Conservation (phyloP, 2,113 vertebrate genomes). For the Cottus gobio region DNA sequence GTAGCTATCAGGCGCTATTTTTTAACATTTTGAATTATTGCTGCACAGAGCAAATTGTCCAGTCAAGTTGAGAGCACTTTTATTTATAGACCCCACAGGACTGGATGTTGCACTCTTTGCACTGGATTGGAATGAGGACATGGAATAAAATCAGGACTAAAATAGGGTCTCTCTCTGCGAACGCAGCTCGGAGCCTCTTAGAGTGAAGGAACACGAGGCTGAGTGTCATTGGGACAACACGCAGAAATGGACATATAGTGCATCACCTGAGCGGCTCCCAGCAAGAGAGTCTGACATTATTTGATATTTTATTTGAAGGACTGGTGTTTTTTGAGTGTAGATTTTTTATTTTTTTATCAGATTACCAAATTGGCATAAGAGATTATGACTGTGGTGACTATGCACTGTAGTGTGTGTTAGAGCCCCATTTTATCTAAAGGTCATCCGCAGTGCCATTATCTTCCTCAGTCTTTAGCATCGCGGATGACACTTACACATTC, state of each 20-base stretch:
- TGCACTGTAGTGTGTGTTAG: slow-evolving; percentile 39
- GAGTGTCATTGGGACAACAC: slow-evolving; percentile 57
- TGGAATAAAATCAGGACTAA: slow-evolving; percentile 60
- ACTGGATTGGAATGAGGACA: slow-evolving; percentile 60
- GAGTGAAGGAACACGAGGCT: slow-evolving; percentile 38
- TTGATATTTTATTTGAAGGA: slow-evolving; percentile 57
- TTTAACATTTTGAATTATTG: slow-evolving; percentile 76
- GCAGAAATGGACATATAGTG: slow-evolving; percentile 46
- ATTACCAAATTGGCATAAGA: slow-evolving; percentile 31
- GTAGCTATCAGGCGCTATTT: slow-evolving; percentile 57
- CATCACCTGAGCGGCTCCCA: slow-evolving; percentile 8
- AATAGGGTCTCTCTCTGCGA: slow-evolving; percentile 59
- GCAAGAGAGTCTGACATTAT: slow-evolving; percentile 25
- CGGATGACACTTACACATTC: slow-evolving; percentile 27
- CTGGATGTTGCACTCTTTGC: slow-evolving; percentile 50
- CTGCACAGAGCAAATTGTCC: slow-evolving; percentile 73
- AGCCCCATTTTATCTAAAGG: slow-evolving; percentile 64
- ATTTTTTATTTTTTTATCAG: not conserved
- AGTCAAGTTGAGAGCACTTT: slow-evolving; percentile 75
- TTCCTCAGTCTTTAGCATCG: slow-evolving; percentile 57
- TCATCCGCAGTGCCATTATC: slow-evolving; percentile 65
- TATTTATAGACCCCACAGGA: slow-evolving; percentile 71
- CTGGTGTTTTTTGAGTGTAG: not conserved
- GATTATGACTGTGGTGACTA: slow-evolving; percentile 51
- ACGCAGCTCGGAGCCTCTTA: slow-evolving; percentile 44